Evolutionary conservation across 2,113 vertebrate genomes (phyloP).

Genomic region (Elgaria multicarinata): DNA sequence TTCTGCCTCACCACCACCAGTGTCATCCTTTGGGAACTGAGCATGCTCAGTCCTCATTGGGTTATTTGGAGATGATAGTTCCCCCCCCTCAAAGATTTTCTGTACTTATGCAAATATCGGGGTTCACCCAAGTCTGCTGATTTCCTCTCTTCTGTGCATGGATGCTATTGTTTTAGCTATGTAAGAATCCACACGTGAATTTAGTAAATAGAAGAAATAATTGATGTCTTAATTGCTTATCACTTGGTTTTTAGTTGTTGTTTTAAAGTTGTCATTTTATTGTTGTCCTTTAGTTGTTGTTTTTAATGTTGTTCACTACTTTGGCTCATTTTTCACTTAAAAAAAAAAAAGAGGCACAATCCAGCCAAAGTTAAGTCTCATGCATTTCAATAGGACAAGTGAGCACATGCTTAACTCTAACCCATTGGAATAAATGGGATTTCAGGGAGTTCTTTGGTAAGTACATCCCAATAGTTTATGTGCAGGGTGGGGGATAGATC

Average conservation of each 20-base stretch:
- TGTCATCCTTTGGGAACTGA: no score
- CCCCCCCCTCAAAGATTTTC: no score
- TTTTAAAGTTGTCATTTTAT: neutral
- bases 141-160: neutral
- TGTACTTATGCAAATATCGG: neutral
- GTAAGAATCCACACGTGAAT: no score
- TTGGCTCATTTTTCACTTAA: neutral
- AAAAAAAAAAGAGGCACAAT: no score
- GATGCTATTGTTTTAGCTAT: no score
- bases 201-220: no score
- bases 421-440: neutral
- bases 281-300: neutral
- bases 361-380: neutral
- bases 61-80: no score
- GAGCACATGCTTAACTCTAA: neutral
- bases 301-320: neutral
- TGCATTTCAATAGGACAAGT: neutral
- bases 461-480: neutral
- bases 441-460: neutral
- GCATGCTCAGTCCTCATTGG: no score
- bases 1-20: no score
- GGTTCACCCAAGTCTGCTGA: neutral
- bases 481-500: neutral
- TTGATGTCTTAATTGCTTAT: neutral
- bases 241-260: neutral